Conservation (phyloP, 2,888 invertebrate genomes). For the Herminia tarsipennalis region DNA sequence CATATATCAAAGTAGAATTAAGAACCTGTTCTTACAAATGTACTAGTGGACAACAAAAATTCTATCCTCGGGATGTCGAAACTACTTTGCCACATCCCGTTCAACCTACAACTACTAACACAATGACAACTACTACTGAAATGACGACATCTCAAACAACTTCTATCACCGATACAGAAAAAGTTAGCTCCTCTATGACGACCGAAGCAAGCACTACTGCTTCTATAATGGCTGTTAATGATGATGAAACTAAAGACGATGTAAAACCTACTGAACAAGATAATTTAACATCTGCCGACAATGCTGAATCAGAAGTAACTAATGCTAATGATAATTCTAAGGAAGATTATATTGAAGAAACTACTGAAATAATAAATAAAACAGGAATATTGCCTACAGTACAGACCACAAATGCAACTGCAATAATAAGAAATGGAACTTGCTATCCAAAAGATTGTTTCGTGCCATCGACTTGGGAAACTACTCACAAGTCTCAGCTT, state of each 20-base stretch:
- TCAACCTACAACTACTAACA: background rate
- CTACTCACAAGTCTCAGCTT: conserved; percentile 66
- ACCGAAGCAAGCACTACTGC: too few species aligned
- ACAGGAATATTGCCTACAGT: conserved; percentile 4
- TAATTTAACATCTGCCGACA: too few species aligned
- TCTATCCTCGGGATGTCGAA: background rate
- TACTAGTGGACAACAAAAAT: conserved; percentile 12
- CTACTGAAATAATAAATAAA: background rate
- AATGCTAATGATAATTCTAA: background rate
- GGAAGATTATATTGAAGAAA: background rate
- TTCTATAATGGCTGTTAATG: too few species aligned
- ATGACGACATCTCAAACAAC: conserved; percentile 13
- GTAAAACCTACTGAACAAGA: too few species aligned
- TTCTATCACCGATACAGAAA: conserved; percentile 14
- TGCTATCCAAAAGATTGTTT: conserved; percentile 56
- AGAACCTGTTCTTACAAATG: conserved; percentile 23
- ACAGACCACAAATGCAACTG: conserved; percentile 2
- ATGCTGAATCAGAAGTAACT: too few species aligned
- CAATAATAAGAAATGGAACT: conserved; percentile 8
- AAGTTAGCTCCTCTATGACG: too few species aligned
- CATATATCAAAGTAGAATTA: conserved; percentile 20
- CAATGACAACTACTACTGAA: conserved; percentile 4
- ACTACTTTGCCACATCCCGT: background rate
- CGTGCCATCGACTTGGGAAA: conserved; percentile 70
- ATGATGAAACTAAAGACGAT: too few species aligned